Base-by-base conservation (phyloP, 2,888 invertebrate genomes). In the Papilio elwesi region DNA sequence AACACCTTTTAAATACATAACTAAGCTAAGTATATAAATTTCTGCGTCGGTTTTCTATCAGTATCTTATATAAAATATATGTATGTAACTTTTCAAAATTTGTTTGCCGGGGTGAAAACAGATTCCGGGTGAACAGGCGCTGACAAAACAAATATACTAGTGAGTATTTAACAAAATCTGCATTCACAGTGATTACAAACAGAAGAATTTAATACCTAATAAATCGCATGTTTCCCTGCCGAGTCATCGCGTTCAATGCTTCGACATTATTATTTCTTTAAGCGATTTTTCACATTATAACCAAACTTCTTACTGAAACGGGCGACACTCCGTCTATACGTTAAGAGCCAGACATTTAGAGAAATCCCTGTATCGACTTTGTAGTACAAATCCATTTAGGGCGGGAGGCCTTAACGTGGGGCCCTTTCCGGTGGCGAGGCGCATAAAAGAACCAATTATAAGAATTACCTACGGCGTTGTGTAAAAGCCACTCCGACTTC, bases 361-460 rank as follows among this genome's bases (percentile, higher is more conserved):
- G 9, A 85, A 86, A 86, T 87, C 82, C 84, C 84, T 81, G 83
- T 84, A 83, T 84, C 83, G 88, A 87, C 87, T 88, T 88, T 83
- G 83, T 83, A 84, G 87, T 81, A 86, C 86, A 90, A 90, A 93
- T 90, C 89, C 91, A 84, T 92, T 92, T 88, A 88, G 87, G 82
- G 84, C 84, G 85, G 85, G 87, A 82, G 83, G 77, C 84, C 76
- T 80, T 90, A 90, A 90, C 86, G 89, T 88, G 89, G 91, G 90
- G 90, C 88, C 81, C 89, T 91, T 92, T 92, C 91, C 92, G 91
- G 90, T 90, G 82, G 81, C 79, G 74, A 71, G 76, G 69, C 77
- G 78, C 83, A 91, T 90, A 90, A 91, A 89, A 80, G 85, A 87
- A 83, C 87, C 92, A 92, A 93, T 93, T 91, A 92, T 91, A 84